A percentile compares a stretch with the other conserved stretches of the same genome.
These are phyloP conservation scores for Caenorhabditis parvicauda DNA, from an alignment of 2,888 invertebrate genomes.

Conservation along the genomic window DNA sequence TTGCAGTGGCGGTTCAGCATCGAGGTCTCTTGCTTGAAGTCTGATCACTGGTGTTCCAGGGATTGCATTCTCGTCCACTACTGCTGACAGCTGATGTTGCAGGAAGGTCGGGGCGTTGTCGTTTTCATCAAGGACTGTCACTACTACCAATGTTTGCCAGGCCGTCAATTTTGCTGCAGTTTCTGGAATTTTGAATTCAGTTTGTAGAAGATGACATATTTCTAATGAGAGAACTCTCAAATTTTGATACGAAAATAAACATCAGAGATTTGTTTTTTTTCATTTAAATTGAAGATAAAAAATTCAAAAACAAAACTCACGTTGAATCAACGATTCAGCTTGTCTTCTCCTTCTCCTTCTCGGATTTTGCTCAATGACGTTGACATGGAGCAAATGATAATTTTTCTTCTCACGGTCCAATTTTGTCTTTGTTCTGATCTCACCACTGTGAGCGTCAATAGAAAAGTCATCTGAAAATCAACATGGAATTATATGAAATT, in stretches of 20 bases:
- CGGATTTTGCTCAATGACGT: constrained; percentile 36
- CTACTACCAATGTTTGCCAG: constrained; percentile 52
- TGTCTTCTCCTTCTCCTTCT: constrained; percentile 18
- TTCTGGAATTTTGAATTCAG: constrained; percentile 34
- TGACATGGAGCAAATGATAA: constrained; percentile 51
- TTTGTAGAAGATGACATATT: not conserved
- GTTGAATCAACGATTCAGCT: constrained; percentile 33
- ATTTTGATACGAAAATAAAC: too few species aligned
- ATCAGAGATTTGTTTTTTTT: not conserved
- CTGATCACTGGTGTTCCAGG: constrained; percentile 33
- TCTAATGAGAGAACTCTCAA: too few species aligned
- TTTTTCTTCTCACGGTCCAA: constrained; percentile 53
- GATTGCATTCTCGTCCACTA: constrained; percentile 48
- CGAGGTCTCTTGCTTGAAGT: constrained; percentile 48
- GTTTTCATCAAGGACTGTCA: constrained; percentile 55
- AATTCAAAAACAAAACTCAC: constrained; percentile 22
- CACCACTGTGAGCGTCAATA: constrained; percentile 44
- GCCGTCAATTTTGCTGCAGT: constrained; percentile 40
- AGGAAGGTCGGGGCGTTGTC: constrained; percentile 55
- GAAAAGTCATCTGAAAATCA: constrained; percentile 49
- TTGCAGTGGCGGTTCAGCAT: constrained; percentile 26
- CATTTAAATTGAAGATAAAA: not conserved
- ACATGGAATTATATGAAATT: not conserved
- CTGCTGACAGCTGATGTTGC: constrained; percentile 39
- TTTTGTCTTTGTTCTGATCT: constrained; percentile 35